Conservation (phyloP, 2,888 invertebrate species). For the Agrotis clavis region DNA sequence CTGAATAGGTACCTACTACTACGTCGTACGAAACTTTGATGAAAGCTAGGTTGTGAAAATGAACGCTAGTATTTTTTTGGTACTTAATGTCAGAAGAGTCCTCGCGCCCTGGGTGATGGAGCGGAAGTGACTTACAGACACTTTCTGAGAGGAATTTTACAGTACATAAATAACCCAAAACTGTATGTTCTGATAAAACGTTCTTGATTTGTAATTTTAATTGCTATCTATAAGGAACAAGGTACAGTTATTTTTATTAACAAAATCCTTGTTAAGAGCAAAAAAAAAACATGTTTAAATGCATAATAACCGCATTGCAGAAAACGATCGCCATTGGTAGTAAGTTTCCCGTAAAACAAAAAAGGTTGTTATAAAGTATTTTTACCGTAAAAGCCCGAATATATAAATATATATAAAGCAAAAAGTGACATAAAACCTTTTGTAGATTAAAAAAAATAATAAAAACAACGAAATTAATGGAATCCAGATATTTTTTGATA, state of each 20-base stretch:
- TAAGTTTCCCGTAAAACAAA: not conserved
- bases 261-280: not conserved
- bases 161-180: not conserved
- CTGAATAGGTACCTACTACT: not conserved
- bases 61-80: no score
- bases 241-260: not conserved
- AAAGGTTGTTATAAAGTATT: not conserved
- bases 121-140: no score
- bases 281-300: not conserved
- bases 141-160: not conserved
- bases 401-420: no score
- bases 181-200: constrained; percentile 17
- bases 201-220: constrained; percentile 4
- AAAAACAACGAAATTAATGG: no score
- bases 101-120: no score
- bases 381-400: not conserved
- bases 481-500: not conserved
- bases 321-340: not conserved
- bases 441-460: not conserved
- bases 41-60: no score
- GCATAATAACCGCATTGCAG: not conserved
- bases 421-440: not conserved
- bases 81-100: no score
- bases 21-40: no score
- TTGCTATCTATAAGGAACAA: not conserved